A percentile compares a stretch with the other conserved stretches of the same genome.
Evolutionary conservation across 2,113 vertebrate genomes (phyloP).

Genomic region (Hypanus sabinus): DNA sequence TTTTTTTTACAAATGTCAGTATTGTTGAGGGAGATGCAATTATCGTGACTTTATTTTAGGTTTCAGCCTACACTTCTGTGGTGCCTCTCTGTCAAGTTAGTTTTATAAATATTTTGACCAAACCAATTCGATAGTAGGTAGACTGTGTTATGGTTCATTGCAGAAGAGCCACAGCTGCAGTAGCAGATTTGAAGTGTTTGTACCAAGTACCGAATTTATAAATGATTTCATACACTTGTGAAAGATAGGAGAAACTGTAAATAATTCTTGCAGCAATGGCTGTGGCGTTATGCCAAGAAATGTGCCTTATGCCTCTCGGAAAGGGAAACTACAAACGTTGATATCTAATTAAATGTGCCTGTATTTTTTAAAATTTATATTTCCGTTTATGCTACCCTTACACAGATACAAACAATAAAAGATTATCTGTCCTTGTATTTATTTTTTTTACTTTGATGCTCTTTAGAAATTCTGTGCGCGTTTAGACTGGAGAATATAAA

Average conservation of each 20-base stretch:
- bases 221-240: slow-evolving; percentile 30
- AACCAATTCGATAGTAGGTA: slow-evolving; percentile 23
- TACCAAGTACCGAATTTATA: slow-evolving; percentile 32
- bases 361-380: slow-evolving; percentile 35
- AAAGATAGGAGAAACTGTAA: slow-evolving; percentile 29
- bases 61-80: slow-evolving; percentile 5
- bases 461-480: slow-evolving; percentile 1
- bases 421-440: slow-evolving; percentile 25
- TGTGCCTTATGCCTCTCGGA: neutral
- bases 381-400: slow-evolving; percentile 26
- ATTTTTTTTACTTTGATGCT: slow-evolving; percentile 18
- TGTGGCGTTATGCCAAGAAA: slow-evolving; percentile 18
- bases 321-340: neutral
- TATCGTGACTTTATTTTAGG: neutral
- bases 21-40: slow-evolving; percentile 17
- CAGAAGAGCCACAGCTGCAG: neutral
- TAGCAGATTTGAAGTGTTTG: slow-evolving; percentile 33
- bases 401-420: slow-evolving; percentile 30
- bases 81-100: slow-evolving; percentile 23
- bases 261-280: slow-evolving; percentile 7
- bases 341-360: slow-evolving; percentile 36
- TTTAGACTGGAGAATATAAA: neutral
- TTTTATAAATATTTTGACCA: slow-evolving; percentile 33
- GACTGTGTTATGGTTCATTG: slow-evolving; percentile 12
- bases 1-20: neutral